Percentiles rank a stretch among this genome's conserved stretches.
These are phyloP conservation scores for Achatina immaculata DNA, from an alignment of 1,140 invertebrate genomes.

Conservation along the genomic window DNA sequence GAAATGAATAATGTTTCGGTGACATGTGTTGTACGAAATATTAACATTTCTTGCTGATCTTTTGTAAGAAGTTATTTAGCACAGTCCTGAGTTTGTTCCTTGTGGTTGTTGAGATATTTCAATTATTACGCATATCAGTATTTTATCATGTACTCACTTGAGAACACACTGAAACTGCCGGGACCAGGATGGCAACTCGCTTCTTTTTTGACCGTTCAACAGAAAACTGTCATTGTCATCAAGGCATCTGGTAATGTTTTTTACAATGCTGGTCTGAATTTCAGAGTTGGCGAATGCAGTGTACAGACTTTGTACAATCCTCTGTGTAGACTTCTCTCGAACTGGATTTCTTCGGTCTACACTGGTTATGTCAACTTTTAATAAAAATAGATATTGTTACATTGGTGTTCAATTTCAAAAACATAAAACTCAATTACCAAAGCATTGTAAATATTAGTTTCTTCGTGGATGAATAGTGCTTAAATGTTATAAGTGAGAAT, in stretches of 20 bases:
- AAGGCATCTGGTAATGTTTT: background rate
- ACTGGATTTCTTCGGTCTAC: slow-evolving; percentile 46
- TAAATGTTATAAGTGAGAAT: too few relatives aligned
- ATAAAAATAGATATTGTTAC: slow-evolving; percentile 1
- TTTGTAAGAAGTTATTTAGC: too few relatives aligned
- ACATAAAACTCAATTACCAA: too few relatives aligned
- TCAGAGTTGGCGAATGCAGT: slow-evolving; percentile 42
- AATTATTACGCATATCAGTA: too few relatives aligned
- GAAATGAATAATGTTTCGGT: too few relatives aligned
- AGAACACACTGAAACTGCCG: background rate
- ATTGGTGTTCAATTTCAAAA: background rate
- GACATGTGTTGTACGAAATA: too few relatives aligned
- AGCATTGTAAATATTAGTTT: too few relatives aligned
- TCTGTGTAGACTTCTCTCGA: slow-evolving; percentile 25
- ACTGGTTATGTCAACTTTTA: slow-evolving; percentile 54
- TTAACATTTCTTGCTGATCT: too few relatives aligned
- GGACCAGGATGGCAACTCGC: background rate
- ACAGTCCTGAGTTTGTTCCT: too few relatives aligned
- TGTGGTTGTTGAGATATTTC: too few relatives aligned
- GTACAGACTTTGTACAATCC: slow-evolving; percentile 42
- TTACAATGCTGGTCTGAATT: slow-evolving; percentile 28
- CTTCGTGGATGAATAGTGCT: too few relatives aligned
- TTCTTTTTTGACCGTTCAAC: too few relatives aligned
- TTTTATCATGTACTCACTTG: slow-evolving; percentile 13
- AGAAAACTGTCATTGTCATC: background rate